These are phyloP conservation scores for Ispidina picta DNA, from an alignment of 2,797 vertebrate species.

Conservation along the genomic window DNA sequence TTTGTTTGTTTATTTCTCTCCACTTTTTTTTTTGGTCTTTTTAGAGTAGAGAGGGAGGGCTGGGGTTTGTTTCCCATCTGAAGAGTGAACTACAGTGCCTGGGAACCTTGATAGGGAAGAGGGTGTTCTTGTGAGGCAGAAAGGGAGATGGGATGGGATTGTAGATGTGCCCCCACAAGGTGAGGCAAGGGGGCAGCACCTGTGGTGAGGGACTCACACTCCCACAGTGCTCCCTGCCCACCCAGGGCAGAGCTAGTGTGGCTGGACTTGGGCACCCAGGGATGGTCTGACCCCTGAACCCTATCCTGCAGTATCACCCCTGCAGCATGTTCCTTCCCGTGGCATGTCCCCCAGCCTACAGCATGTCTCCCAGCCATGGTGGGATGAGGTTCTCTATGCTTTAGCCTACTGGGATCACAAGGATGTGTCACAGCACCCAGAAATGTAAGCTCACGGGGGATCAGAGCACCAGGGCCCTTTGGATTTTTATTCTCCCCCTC, in stretches of 20 bases:
- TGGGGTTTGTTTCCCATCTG: not conserved
- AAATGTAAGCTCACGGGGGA: rapidly evolving
- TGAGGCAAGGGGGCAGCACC: not conserved
- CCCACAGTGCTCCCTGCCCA: rapidly evolving
- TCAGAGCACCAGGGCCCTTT: not conserved
- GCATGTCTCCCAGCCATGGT: not conserved
- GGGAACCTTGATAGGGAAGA: not conserved
- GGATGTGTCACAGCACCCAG: not conserved
- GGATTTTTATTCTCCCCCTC: not conserved
- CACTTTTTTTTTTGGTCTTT: not conserved
- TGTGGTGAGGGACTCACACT: not conserved
- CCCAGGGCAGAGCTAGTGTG: not conserved
- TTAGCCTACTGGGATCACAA: not conserved
- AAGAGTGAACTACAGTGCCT: not conserved
- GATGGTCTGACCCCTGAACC: not conserved
- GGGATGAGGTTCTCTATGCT: not conserved
- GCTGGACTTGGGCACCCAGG: not conserved
- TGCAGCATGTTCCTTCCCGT: not conserved
- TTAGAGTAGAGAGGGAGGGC: not conserved
- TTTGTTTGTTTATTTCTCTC: constrained; percentile 55
- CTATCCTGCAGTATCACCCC: not conserved
- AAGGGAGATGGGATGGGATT: not conserved
- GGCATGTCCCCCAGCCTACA: not conserved
- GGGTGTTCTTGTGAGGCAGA: not conserved
- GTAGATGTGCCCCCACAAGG: not conserved